Percentiles rank a stretch among this genome's conserved stretches.
phyloP scores from a whole-genome alignment of 2,797 vertebrate species.

The Catharus ustulatus region DNA sequence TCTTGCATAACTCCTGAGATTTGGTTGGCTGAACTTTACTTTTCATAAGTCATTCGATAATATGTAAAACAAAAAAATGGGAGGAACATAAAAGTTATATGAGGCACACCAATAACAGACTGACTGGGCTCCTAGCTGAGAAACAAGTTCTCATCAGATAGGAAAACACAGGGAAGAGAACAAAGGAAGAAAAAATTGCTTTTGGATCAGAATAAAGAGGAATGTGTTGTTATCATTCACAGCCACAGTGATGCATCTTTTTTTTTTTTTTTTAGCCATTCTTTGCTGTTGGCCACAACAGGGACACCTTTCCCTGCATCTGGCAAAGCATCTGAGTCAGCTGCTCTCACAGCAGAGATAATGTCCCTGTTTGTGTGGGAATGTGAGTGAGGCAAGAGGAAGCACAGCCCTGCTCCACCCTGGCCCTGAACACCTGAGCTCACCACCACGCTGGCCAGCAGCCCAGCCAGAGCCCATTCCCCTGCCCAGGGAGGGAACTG shows the following conservation, averaged over 20 bases:
- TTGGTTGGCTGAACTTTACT: conserved; percentile 24
- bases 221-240: background rate
- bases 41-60: background rate
- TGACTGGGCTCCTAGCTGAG: background rate
- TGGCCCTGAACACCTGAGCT: conserved; percentile 50
- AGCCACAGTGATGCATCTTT: background rate
- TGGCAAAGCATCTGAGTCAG: conserved; percentile 11
- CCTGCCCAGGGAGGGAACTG: background rate
- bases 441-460: background rate
- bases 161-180: conserved; percentile 38
- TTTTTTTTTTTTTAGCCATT: background rate
- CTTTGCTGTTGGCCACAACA: background rate
- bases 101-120: background rate
- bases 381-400: conserved; percentile 1
- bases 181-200: conserved; percentile 12
- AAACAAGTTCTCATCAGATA: background rate
- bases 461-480: background rate
- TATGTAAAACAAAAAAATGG: background rate
- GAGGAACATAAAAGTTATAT: background rate
- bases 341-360: conserved; percentile 16
- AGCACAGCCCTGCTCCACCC: background rate
- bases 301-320: conserved; percentile 31
- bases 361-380: background rate
- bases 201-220: conserved; percentile 25
- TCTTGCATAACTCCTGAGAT: conserved; percentile 6